These are phyloP conservation scores for Sycobia sp. DNA, from an alignment of 1,140 invertebrate genomes.

Conservation along the genomic window DNA sequence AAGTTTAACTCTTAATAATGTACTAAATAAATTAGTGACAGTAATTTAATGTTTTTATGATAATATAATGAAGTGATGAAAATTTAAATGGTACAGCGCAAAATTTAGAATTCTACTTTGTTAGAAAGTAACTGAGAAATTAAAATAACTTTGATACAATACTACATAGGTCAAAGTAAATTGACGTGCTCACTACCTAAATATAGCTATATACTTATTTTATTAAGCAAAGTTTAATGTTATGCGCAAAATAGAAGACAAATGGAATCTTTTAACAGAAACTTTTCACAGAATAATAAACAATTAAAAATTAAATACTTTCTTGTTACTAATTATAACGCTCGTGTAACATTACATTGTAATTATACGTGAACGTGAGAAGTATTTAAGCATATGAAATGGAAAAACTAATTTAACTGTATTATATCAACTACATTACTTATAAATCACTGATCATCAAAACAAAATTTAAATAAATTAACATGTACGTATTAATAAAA, in stretches of 20 bases:
- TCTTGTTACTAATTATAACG: constrained; percentile 26
- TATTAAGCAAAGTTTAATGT: constrained; percentile 5
- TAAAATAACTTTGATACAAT: constrained; percentile 6
- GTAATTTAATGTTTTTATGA: constrained; percentile 32
- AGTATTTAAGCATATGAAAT: constrained; percentile 17
- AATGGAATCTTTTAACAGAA: constrained; percentile 14
- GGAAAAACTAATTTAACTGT: constrained; percentile 21
- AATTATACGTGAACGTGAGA: constrained; percentile 7
- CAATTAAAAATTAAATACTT: constrained; percentile 22
- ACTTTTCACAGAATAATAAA: constrained; percentile 15
- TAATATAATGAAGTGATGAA: constrained; percentile 10
- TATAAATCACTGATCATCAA: constrained; percentile 24
- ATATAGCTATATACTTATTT: constrained; percentile 15
- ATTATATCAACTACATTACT: constrained; percentile 25
- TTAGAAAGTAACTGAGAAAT: constrained; percentile 25
- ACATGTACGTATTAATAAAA: constrained; percentile 33
- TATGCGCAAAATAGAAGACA: neutral
- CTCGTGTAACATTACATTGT: constrained; percentile 23
- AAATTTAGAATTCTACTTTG: constrained; percentile 10
- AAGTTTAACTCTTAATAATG: constrained; percentile 16
- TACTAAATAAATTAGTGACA: constrained; percentile 27
- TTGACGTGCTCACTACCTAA: neutral
- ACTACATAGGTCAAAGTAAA: constrained; percentile 4
- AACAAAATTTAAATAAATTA: constrained; percentile 28
- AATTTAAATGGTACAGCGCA: constrained; percentile 5